Percentiles rank a stretch among this genome's conserved stretches.
phyloP scores from a whole-genome alignment of 2,888 invertebrate genomes.

The Tetrapedia diversipes region DNA sequence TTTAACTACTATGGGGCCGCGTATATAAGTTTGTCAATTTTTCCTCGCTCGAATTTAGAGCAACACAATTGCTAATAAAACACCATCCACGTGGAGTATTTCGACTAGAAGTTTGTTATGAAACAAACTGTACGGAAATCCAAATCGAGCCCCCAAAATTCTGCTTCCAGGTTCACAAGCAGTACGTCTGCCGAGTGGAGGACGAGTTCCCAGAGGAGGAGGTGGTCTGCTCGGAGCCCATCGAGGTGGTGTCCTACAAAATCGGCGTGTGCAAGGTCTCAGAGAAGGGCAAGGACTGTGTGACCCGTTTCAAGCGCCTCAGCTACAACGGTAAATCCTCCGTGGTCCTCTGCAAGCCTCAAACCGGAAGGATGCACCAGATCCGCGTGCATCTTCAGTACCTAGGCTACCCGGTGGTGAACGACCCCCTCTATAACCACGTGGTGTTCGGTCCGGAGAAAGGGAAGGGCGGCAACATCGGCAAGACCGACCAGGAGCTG shows the following conservation, averaged over 20 bases:
- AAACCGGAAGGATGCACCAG: conserved; percentile 99
- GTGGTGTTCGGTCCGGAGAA: conserved; percentile 96
- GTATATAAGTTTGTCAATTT: no score
- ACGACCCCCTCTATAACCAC: conserved; percentile 98
- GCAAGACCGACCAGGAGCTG: conserved; percentile 94
- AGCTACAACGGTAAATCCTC: conserved; percentile 95
- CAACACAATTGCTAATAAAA: no score
- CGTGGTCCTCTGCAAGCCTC: conserved; percentile 96
- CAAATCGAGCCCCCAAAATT: no score
- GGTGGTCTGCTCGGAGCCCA: conserved; percentile 94
- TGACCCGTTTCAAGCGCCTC: conserved; percentile 94
- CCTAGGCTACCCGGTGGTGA: conserved; percentile 98
- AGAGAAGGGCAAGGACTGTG: conserved; percentile 95
- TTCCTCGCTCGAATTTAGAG: no score
- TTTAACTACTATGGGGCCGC: no score
- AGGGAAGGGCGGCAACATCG: conserved; percentile 95
- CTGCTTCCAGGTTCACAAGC: conserved; percentile 90
- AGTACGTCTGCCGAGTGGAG: conserved; percentile 97
- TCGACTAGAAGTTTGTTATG: no score
- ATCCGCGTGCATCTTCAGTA: conserved; percentile 99
- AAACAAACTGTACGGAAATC: no score
- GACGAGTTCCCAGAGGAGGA: conserved; percentile 96
- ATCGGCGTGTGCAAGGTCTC: conserved; percentile 98
- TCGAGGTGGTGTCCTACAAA: conserved; percentile 97
- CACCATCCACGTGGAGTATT: no score